Base-by-base conservation (phyloP, 2,888 invertebrate genomes). In the Ellobium chinense region DNA sequence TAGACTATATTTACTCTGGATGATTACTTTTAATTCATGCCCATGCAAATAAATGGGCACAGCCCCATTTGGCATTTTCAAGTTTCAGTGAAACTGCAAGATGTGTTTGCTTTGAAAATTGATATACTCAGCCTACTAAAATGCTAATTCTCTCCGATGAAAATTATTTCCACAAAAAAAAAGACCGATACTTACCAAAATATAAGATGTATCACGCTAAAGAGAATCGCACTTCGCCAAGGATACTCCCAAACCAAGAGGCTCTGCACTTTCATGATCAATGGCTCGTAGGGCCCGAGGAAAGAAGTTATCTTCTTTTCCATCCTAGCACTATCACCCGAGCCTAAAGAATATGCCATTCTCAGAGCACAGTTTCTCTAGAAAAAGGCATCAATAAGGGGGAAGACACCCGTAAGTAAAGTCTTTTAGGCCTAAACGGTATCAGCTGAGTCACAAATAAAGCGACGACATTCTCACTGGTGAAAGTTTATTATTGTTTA, bases 171-270 rank as follows among this genome's bases (percentile, higher is more conserved):
- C n/a, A n/a, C n/a, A n/a, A n/a, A n/a, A n/a, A n/a, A n/a, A n/a
- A n/a, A n/a, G n/a, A n/a, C n/a, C n/a, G n/a, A n/a, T n/a, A 74
- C 91, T 87, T 86, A 93, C 93, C 93, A 93, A 89, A 92, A 93
- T 80, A 92, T 82, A 74, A 89, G 83, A 86, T 93, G 92, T 76
- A 92, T 88, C 73, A 87, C 78, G 27, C 90, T 82, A 79, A 93
- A 88, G 77, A 92, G 87, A 56, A 91, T 84, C 18, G 90, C 89
- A 84, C 92, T 92, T 78, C 87, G 85, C 31, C 85, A 87, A 18
- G 93, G 93, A 80, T 89, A 90, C 82, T 93, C 93, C 93, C 93
- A 93, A 54, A 93, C 92, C 60, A 93, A 85, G 31, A 93, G 83
- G 80, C 92, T 92, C 83, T 93, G 93, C 31, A 90, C 70, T 29